Base-by-base conservation (phyloP, 2,888 invertebrate species). In the Eupithecia insigniata region DNA sequence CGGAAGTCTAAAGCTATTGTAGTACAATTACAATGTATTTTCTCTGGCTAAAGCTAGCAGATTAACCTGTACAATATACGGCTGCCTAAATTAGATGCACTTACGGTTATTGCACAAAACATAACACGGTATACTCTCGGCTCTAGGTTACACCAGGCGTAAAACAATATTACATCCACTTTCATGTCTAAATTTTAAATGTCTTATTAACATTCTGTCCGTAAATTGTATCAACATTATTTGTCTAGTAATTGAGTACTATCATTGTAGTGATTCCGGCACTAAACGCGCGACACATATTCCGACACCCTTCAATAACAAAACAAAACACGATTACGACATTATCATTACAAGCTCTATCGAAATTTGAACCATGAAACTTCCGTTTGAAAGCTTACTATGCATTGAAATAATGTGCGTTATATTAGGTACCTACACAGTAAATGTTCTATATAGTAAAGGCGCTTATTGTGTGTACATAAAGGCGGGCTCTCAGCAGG, bases 321-420 rank as follows among this genome's bases (percentile, higher is more conserved):
- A n/a, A 65, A 70, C 66, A 43, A 36, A 70, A 65, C 70, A 60
- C 65, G 55, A 70, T 70, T 70, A 70, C 60, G 22, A 46, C 43
- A 70, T 66, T 66, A 70, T 70, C 64, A 36, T 36, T 12, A 55
- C 55, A 22, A 55, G 55, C 26, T 12, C 34, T 64, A 36, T 36
- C 39, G 64, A 22, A 64, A 39, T 10, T 34, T 34, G 22, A 36
- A 22, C 36, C 26, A 2, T 64, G 62, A 34, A 34, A 36, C 36
- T 26, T 34, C 3, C 36, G 36, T 26, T 34, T 2, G 34, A 64
- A 14, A 64, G 22, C 14, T 34, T 1, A 34, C 18, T 64, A 26
- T 64, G 64, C 64, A 64, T 64, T 36, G 64, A 14, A 36, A 32
- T 62, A 8, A 34, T 62, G 36, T 22, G 34, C 34, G 36, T 3